These are phyloP conservation scores for Drosophila asahinai DNA, from an alignment of 1,140 invertebrate genomes.

Conservation along the genomic window DNA sequence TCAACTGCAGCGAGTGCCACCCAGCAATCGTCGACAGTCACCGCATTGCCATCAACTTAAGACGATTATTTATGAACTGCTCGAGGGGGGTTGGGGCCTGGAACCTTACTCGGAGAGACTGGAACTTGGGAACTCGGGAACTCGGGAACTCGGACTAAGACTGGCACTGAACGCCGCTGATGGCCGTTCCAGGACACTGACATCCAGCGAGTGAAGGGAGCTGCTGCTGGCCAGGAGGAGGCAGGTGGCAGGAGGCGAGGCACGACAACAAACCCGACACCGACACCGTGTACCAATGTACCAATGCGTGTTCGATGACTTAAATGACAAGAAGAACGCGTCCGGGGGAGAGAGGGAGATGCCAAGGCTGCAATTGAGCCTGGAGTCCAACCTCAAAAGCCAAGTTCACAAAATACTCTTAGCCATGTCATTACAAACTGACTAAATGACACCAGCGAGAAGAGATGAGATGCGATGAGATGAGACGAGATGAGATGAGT, in stretches of 20 bases:
- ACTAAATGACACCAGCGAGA: conserved; percentile 64
- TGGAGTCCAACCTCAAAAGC: conserved; percentile 26
- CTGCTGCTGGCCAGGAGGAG: neutral
- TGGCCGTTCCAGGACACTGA: conserved; percentile 78
- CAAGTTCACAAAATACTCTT: conserved; percentile 78
- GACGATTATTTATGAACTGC: conserved; percentile 84
- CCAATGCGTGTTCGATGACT: conserved; percentile 85
- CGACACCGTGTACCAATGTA: conserved; percentile 75
- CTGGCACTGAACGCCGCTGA: conserved; percentile 25
- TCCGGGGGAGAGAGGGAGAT: conserved; percentile 21
- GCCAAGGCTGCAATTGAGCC: conserved; percentile 42
- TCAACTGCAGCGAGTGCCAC: conserved; percentile 49
- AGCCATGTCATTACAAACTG: conserved; percentile 80
- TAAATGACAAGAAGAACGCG: conserved; percentile 77
- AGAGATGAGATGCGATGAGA: neutral
- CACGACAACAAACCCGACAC: conserved; percentile 51
- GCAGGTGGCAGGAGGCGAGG: conserved; percentile 17
- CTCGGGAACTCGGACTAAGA: conserved; percentile 4
- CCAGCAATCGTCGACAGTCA: conserved; percentile 59
- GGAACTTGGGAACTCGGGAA: conserved; percentile 26
- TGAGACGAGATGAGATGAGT: neutral
- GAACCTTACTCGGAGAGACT: neutral
- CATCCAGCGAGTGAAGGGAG: conserved; percentile 38
- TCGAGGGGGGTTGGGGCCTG: conserved; percentile 29
- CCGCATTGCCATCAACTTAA: conserved; percentile 80